Evolutionary conservation across 2,113 vertebrate genomes (phyloP).

Genomic region (Odontesthes bonariensis): DNA sequence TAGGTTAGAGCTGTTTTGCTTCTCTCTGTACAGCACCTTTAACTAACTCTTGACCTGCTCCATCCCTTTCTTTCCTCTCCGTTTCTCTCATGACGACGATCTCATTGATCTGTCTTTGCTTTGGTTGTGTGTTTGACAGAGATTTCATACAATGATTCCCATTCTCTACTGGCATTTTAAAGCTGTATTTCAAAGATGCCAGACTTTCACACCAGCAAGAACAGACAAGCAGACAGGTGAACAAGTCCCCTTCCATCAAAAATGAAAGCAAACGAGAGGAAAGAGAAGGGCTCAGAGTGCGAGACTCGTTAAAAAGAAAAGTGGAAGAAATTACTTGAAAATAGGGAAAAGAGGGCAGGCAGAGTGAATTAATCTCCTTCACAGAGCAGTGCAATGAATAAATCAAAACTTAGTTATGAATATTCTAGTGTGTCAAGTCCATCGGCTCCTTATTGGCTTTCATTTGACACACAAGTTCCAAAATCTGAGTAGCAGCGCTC

Average conservation of each 20-base stretch:
- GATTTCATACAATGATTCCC: background rate
- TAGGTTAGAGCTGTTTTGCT: too few relatives aligned
- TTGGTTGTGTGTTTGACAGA: background rate
- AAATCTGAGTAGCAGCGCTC: background rate
- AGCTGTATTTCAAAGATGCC: background rate
- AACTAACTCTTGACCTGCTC: too few relatives aligned
- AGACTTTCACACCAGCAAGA: background rate
- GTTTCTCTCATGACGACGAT: background rate
- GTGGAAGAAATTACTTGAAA: background rate
- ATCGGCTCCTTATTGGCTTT: conserved; percentile 21
- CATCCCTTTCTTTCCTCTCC: background rate
- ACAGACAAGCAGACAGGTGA: background rate
- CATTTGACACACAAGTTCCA: background rate
- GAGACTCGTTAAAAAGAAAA: background rate
- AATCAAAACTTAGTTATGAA: conserved; percentile 19
- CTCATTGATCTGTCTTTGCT: background rate
- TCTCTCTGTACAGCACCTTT: too few relatives aligned
- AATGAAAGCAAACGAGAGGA: background rate
- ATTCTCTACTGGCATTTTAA: background rate
- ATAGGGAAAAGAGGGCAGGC: background rate
- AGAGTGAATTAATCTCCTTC: background rate
- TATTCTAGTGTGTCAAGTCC: conserved; percentile 19
- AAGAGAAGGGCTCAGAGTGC: too few relatives aligned
- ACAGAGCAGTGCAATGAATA: conserved; percentile 17
- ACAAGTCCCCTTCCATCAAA: background rate